Conservation (phyloP, 2,797 vertebrate genomes). For the Tapirus indicus region DNA sequence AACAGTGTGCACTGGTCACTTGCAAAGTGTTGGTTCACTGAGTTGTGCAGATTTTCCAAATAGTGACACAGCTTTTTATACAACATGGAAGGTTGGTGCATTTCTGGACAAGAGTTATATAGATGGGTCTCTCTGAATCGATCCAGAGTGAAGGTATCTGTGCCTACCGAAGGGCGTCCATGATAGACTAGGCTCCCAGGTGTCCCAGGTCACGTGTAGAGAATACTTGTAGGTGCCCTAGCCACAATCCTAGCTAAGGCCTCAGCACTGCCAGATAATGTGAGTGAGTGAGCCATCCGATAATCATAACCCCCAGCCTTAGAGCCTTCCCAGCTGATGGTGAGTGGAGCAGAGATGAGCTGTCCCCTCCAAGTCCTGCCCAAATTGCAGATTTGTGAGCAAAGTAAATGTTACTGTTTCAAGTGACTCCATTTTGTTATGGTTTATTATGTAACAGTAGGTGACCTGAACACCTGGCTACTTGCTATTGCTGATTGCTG, state of each 20-base stretch:
- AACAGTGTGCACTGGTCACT: background rate
- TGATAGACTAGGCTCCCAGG: background rate
- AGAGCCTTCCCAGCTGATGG: background rate
- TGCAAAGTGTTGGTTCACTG: background rate
- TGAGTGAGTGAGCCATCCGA: background rate
- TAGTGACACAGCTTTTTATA: background rate
- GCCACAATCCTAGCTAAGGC: background rate
- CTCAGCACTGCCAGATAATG: background rate
- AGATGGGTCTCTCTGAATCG: background rate
- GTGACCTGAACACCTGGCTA: background rate
- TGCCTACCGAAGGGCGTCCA: background rate
- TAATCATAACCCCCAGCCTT: no score
- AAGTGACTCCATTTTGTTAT: background rate
- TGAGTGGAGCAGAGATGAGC: no score
- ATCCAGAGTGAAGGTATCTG: background rate
- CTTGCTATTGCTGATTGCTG: background rate
- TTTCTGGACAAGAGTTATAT: background rate
- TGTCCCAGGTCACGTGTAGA: background rate
- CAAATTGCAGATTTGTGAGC: background rate
- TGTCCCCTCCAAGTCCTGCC: background rate
- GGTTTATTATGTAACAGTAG: background rate
- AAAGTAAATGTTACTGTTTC: background rate
- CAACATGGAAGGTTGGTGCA: background rate
- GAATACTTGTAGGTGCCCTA: background rate
- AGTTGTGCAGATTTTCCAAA: rapidly evolving